phyloP scores from a whole-genome alignment of 2,797 vertebrate genomes.

The Sparidentex hasta region DNA sequence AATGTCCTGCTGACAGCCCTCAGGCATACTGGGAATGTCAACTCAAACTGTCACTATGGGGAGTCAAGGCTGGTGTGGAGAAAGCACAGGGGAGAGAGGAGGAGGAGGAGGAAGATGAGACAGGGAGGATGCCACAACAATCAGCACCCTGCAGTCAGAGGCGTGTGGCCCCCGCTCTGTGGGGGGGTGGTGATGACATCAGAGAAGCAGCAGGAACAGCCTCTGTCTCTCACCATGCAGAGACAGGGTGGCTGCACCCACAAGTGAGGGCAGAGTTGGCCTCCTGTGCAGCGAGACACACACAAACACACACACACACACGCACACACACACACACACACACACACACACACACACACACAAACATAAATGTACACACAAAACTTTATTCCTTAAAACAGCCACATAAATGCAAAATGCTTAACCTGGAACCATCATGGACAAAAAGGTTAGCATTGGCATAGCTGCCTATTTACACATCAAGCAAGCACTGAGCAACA shows the following conservation, averaged over 20 bases:
- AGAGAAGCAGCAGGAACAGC: constrained; percentile 61
- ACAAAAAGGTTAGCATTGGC: no score
- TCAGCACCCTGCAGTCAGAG: constrained; percentile 52
- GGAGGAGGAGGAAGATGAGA: constrained; percentile 19
- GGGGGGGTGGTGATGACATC: constrained; percentile 65
- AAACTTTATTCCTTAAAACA: background rate
- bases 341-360: constrained; percentile 4
- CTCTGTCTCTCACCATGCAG: constrained; percentile 28
- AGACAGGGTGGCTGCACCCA: constrained; percentile 19
- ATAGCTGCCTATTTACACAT: background rate
- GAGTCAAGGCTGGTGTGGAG: constrained; percentile 40
- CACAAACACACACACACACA: background rate
- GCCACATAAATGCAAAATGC: background rate
- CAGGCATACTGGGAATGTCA: constrained; percentile 37
- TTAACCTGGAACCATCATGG: no score
- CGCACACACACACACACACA: background rate
- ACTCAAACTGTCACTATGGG: constrained; percentile 39
- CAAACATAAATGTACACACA: background rate
- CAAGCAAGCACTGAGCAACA: no score
- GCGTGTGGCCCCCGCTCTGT: constrained; percentile 38
- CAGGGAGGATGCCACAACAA: constrained; percentile 46
- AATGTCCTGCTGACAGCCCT: constrained; percentile 47
- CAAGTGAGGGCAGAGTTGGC: constrained; percentile 24
- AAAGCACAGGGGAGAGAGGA: constrained; percentile 14
- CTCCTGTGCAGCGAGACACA: constrained; percentile 1